These are phyloP conservation scores for Drosophila anomalata DNA, from an alignment of 2,888 invertebrate species.

Conservation along the genomic window DNA sequence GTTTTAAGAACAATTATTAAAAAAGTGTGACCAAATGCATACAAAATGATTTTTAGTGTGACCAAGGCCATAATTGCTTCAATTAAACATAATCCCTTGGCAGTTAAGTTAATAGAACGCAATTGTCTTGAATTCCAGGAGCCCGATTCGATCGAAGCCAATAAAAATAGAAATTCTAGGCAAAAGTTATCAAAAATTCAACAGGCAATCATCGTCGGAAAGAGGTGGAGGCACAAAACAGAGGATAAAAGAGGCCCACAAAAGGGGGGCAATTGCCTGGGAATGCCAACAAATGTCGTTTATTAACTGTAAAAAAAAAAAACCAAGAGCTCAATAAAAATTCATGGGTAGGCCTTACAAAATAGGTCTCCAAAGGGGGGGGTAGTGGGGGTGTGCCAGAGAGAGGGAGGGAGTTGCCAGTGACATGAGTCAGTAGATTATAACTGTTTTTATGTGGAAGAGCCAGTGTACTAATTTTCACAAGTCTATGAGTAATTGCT, in stretches of 20 bases:
- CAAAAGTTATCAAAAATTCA: constrained; percentile 31
- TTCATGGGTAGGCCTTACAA: background rate
- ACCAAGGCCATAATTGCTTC: no score
- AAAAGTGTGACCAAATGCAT: no score
- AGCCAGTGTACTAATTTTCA: constrained; percentile 8
- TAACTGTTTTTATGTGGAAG: constrained; percentile 7
- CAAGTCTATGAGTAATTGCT: background rate
- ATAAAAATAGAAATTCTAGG: constrained; percentile 18
- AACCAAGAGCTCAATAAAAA: background rate
- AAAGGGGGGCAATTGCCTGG: constrained; percentile 26
- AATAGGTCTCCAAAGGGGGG: background rate
- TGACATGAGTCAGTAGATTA: constrained; percentile 21
- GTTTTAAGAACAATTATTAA: no score
- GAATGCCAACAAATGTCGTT: constrained; percentile 41
- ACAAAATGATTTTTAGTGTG: no score
- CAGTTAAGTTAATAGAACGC: background rate
- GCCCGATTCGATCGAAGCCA: constrained; percentile 5
- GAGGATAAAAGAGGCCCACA: background rate
- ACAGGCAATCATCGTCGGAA: constrained; percentile 30
- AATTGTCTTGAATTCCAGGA: no score
- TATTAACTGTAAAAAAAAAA: constrained; percentile 6
- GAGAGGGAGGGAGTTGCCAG: background rate
- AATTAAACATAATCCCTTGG: background rate
- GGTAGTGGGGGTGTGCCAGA: background rate
- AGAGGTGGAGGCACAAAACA: background rate